Percentiles rank a stretch among this genome's conserved stretches.
These are phyloP conservation scores for Tangara arthus DNA, from an alignment of 2,797 vertebrate genomes.

Conservation along the genomic window DNA sequence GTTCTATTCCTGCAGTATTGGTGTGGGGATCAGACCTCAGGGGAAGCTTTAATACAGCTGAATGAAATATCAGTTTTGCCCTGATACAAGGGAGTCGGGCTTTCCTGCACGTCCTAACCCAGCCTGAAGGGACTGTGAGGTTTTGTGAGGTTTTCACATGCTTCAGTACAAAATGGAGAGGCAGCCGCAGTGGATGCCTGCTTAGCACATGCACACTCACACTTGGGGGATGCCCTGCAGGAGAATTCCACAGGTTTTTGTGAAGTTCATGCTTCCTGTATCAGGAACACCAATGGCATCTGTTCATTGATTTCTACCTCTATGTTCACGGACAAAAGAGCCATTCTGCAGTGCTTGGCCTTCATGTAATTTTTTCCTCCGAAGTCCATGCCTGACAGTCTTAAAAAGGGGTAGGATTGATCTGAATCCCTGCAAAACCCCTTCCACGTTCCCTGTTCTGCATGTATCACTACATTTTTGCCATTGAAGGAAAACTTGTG, in stretches of 20 bases:
- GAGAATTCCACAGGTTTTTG: not conserved
- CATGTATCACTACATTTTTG: accelerated
- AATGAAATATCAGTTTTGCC: not conserved
- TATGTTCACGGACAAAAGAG: accelerated
- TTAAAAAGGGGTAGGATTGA: not conserved
- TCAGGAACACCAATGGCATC: accelerated
- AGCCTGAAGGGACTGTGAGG: not conserved
- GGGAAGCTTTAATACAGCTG: not conserved
- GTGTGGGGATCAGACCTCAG: not conserved
- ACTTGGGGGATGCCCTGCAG: not conserved
- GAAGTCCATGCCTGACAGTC: not conserved
- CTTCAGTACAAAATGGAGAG: not conserved
- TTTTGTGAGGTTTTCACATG: not conserved
- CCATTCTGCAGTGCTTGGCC: not conserved
- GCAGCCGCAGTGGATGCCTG: not conserved
- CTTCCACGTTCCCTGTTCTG: accelerated
- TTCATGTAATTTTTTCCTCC: not conserved
- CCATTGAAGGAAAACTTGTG: not conserved
- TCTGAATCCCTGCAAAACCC: not conserved
- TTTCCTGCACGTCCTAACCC: accelerated
- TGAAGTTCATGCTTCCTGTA: not conserved
- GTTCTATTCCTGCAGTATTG: not conserved
- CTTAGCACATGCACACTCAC: too few species aligned
- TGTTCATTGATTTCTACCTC: not conserved
- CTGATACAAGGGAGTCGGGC: accelerated